phyloP scores from a whole-genome alignment of 2,113 vertebrate genomes.

The Argyrosomus japonicus region DNA sequence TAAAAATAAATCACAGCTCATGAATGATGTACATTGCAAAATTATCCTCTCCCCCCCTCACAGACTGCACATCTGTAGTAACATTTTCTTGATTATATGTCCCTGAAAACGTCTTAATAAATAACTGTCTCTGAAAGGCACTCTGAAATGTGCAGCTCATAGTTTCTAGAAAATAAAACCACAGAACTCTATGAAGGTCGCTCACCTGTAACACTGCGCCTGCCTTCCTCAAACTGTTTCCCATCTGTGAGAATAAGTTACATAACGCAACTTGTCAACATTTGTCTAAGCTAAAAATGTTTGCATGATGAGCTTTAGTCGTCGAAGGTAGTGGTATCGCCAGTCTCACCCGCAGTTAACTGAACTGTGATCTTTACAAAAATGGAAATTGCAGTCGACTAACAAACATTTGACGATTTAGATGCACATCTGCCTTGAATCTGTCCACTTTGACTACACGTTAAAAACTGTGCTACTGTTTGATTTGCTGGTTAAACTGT shows the following conservation, averaged over 20 bases:
- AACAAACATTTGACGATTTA: not conserved
- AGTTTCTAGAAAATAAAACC: slow-evolving; percentile 57
- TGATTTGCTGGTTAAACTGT: slow-evolving; percentile 62
- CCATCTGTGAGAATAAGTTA: slow-evolving; percentile 22
- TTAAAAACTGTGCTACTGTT: slow-evolving; percentile 69
- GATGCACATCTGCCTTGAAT: slow-evolving; percentile 35
- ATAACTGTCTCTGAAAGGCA: slow-evolving; percentile 81
- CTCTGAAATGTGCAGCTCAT: slow-evolving; percentile 78
- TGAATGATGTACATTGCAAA: slow-evolving; percentile 44
- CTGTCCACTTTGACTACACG: slow-evolving; percentile 22
- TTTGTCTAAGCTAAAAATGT: slow-evolving; percentile 23
- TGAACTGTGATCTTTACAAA: slow-evolving; percentile 18
- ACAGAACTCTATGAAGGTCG: slow-evolving; percentile 30
- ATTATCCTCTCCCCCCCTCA: slow-evolving; percentile 20
- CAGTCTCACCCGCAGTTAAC: not conserved
- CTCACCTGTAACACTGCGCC: slow-evolving; percentile 31
- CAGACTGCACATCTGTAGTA: slow-evolving; percentile 59
- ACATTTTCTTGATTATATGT: slow-evolving; percentile 70
- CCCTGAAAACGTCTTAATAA: slow-evolving; percentile 83
- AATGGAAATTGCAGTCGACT: slow-evolving; percentile 18
- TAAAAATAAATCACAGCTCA: slow-evolving; percentile 68
- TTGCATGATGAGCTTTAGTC: slow-evolving; percentile 19
- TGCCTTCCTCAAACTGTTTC: slow-evolving; percentile 4
- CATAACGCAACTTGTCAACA: slow-evolving; percentile 8
- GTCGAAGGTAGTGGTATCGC: slow-evolving; percentile 8